These are phyloP conservation scores for Sardinella longiceps DNA, from an alignment of 2,797 vertebrate genomes.

Conservation along the genomic window DNA sequence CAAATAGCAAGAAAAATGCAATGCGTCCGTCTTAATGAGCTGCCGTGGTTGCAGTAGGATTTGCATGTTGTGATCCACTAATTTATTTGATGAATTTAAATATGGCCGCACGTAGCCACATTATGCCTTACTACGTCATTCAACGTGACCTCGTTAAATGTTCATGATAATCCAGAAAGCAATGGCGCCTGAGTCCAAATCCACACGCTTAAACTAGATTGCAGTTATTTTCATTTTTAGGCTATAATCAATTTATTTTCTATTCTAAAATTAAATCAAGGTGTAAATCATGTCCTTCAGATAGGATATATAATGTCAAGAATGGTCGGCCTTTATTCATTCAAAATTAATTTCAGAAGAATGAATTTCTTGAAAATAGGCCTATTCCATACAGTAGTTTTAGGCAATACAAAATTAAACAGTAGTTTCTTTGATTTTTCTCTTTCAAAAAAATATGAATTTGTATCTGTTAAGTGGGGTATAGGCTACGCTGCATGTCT, in stretches of 20 bases:
- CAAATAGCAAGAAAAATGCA: neutral
- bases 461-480: neutral
- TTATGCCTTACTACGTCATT: constrained; percentile 78
- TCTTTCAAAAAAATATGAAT: neutral
- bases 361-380: neutral
- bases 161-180: neutral
- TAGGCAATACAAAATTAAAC: neutral
- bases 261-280: neutral
- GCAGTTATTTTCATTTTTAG: neutral
- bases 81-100: constrained; percentile 79
- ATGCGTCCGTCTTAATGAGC: neutral
- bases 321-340: neutral
- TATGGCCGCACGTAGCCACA: constrained; percentile 71
- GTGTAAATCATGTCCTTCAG: neutral
- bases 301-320: no score
- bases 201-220: neutral
- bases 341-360: neutral
- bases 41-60: constrained; percentile 51
- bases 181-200: neutral
- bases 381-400: no score
- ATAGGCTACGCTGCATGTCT: no score
- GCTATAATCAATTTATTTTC: neutral
- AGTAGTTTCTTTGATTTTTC: neutral
- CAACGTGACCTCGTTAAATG: constrained; percentile 70
- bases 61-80: constrained; percentile 76